Percentiles rank a stretch among this genome's conserved stretches.
phyloP scores from a whole-genome alignment of 2,797 vertebrate species.

The Neosilurus hyrtlii region DNA sequence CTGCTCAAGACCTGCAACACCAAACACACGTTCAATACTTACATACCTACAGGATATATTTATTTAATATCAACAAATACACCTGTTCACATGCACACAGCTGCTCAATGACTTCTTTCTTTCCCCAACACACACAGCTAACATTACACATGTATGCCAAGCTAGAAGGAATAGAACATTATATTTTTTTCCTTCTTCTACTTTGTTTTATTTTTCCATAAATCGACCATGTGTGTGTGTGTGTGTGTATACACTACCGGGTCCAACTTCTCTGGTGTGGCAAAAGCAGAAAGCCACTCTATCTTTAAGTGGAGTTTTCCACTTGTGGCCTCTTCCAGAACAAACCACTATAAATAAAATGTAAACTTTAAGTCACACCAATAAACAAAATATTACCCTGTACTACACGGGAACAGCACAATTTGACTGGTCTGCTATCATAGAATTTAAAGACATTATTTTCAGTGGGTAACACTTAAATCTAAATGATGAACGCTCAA shows the following conservation, averaged over 20 bases:
- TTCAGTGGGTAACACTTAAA: no score
- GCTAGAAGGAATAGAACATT: no score
- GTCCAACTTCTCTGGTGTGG: slow-evolving; percentile 79
- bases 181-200: no score
- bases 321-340: slow-evolving; percentile 79
- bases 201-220: no score
- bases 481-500: no score
- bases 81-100: background rate
- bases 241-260: slow-evolving; percentile 72
- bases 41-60: background rate
- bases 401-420: no score
- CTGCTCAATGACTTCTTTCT: background rate
- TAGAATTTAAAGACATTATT: no score
- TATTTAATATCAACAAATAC: background rate
- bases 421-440: no score
- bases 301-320: slow-evolving; percentile 90
- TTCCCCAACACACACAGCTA: background rate
- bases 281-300: slow-evolving; percentile 85
- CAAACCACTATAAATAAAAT: slow-evolving; percentile 80
- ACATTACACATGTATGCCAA: no score
- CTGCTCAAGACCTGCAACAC: slow-evolving; percentile 76
- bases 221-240: background rate
- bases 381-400: background rate
- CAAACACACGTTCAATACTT: background rate
- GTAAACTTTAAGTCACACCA: background rate